A percentile compares a stretch with the other conserved stretches of the same genome.
These are phyloP conservation scores for Diacarnus erythraeanus DNA, from an alignment of 37 sponge, comb jelly and placozoan species.

Conservation along the genomic window DNA sequence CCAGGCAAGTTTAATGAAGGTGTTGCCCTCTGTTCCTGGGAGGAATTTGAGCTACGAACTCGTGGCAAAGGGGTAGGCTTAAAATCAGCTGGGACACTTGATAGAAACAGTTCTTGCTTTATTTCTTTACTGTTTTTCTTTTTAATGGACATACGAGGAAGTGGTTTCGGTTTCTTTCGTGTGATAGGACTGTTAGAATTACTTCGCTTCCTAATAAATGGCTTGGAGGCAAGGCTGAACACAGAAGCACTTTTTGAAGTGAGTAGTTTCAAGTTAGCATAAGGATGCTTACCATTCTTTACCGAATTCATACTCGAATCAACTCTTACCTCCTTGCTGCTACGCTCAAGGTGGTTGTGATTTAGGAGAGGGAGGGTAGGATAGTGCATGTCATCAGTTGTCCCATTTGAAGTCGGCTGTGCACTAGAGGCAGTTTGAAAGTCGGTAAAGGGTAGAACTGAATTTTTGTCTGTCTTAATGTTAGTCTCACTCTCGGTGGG, in stretches of 20 bases:
- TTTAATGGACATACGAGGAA: neutral
- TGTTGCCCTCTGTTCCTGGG: neutral
- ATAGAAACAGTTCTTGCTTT: neutral
- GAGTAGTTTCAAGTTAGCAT: neutral
- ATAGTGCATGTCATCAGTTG: neutral
- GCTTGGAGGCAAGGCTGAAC: neutral
- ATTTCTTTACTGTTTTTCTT: neutral
- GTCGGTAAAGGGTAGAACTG: neutral
- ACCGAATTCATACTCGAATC: neutral
- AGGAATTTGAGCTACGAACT: neutral
- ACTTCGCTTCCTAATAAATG: neutral
- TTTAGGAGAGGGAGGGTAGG: neutral
- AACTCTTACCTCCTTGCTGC: neutral
- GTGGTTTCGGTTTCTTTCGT: slow-evolving; percentile 31
- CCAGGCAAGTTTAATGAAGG: neutral
- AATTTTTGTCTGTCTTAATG: neutral
- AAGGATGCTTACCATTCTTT: neutral
- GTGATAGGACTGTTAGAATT: slow-evolving; percentile 11
- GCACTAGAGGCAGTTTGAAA: neutral
- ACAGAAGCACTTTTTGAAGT: neutral
- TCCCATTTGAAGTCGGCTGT: neutral
- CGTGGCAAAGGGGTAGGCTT: neutral
- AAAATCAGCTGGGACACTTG: slow-evolving; percentile 30
- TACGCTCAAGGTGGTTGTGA: neutral
- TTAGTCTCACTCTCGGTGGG: neutral